These are phyloP conservation scores for Tupaia chinensis DNA, from an alignment of 2,113 vertebrate genomes.

Conservation along the genomic window DNA sequence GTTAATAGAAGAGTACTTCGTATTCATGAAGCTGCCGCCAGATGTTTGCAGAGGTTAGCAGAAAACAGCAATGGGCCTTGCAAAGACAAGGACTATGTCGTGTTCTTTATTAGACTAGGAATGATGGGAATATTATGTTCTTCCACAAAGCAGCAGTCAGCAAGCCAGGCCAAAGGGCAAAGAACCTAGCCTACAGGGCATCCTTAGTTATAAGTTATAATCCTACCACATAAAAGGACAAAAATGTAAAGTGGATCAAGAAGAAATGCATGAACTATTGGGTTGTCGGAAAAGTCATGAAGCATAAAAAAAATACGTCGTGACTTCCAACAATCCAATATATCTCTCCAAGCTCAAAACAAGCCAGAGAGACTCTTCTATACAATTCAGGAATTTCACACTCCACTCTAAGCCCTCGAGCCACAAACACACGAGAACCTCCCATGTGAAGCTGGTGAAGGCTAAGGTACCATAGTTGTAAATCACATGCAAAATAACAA, in stretches of 20 bases:
- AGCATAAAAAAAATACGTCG: too few relatives aligned
- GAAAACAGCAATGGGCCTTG: neutral
- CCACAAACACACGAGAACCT: neutral
- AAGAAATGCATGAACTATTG: neutral
- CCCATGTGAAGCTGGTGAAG: constrained; percentile 35
- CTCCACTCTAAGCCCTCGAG: neutral
- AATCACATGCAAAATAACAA: constrained; percentile 37
- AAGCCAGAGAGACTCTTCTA: neutral
- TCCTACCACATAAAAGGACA: neutral
- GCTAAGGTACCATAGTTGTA: neutral
- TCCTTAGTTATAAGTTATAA: neutral
- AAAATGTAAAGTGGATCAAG: neutral
- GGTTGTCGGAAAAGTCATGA: too few relatives aligned
- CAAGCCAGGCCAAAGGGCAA: neutral
- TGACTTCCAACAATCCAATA: too few relatives aligned
- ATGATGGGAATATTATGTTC: neutral
- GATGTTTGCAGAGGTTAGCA: neutral
- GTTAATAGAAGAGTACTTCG: neutral
- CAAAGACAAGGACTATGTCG: neutral
- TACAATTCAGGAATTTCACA: neutral
- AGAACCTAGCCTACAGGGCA: neutral
- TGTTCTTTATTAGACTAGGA: neutral
- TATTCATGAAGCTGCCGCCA: neutral
- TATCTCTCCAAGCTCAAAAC: neutral
- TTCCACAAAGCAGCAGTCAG: neutral